Conservation (phyloP, 1,140 invertebrate species). For the Catajapyx aquilonaris region DNA sequence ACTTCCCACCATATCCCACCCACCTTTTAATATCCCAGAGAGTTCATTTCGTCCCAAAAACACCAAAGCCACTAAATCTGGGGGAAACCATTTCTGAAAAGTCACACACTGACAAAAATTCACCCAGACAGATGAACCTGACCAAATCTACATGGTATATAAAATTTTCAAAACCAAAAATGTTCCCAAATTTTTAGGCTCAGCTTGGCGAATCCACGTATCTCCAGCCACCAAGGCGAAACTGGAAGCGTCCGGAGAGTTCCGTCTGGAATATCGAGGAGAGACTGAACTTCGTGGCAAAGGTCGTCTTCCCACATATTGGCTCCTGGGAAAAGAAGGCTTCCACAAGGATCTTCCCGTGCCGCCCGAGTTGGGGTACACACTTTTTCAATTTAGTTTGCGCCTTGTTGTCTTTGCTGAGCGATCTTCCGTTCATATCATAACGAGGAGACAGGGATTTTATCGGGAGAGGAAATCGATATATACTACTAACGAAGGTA, state of each 20-base stretch:
- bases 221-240: slow-evolving; percentile 53
- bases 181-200: slow-evolving; percentile 25
- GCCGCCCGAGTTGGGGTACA: slow-evolving; percentile 55
- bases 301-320: slow-evolving; percentile 73
- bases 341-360: slow-evolving; percentile 65
- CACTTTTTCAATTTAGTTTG: no score
- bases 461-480: neutral
- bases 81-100: no score
- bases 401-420: no score
- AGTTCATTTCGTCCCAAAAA: no score
- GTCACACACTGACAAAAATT: no score
- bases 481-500: neutral
- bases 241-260: slow-evolving; percentile 44
- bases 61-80: no score
- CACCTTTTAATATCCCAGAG: no score
- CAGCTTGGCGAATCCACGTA: slow-evolving; percentile 61
- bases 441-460: neutral
- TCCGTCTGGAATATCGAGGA: slow-evolving; percentile 55
- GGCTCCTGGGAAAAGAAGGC: slow-evolving; percentile 68
- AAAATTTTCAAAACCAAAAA: no score
- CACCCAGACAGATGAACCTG: no score
- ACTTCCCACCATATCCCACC: no score
- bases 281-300: slow-evolving; percentile 72
- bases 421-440: slow-evolving; percentile 1
- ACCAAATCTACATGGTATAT: no score